Base-by-base conservation (phyloP, 2,888 invertebrate genomes). In the Carcina quercana region DNA sequence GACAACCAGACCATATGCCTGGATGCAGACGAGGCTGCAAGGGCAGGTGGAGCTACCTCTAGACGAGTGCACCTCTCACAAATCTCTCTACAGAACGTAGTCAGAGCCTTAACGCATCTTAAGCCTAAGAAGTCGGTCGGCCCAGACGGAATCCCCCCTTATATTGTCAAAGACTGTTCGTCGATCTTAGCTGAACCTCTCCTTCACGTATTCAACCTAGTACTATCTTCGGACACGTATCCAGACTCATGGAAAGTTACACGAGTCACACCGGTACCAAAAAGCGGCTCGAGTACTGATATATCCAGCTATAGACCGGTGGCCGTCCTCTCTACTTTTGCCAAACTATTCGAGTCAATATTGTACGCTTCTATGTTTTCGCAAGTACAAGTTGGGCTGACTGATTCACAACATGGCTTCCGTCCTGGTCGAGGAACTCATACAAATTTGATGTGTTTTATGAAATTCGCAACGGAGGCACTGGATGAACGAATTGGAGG, bases 101-200 rank as follows among this genome's bases (percentile, higher is more conserved):
- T n/a, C 2, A 15, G 2, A 1, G 38, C 38, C 3, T 30, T 38
- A 4, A 15, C 8, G 3, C 17, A 25, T 4, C 25, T 34, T 3
- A 20, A 13, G n/a, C 27, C 34, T 3, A 38, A 38, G 28, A 31
- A 21, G 5, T 34, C 38, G 3, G 12, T 8, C 13, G 38, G 35
- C 2, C 38, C 35, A 3, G 35, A 38, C 15, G 35, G 32, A 6
- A 38, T 38, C 3, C 38, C 38, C 1, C 25, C 38, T 2, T 38
- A 19, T 19, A 12, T 38, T 5, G 12, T 33, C n/a, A 38, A 33
- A n/a, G 35, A 35, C 11, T 35, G 32, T 10, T 10, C 22, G 3
- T 6, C 5, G n/a, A 27, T 28, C 1, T n/a, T 38, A 2, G 25
- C 20, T 1, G 27, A 15, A 2, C 35, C 32, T 1, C 20, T 38